phyloP scores from a whole-genome alignment of 2,888 invertebrate species.

The Diarsia mendica region DNA sequence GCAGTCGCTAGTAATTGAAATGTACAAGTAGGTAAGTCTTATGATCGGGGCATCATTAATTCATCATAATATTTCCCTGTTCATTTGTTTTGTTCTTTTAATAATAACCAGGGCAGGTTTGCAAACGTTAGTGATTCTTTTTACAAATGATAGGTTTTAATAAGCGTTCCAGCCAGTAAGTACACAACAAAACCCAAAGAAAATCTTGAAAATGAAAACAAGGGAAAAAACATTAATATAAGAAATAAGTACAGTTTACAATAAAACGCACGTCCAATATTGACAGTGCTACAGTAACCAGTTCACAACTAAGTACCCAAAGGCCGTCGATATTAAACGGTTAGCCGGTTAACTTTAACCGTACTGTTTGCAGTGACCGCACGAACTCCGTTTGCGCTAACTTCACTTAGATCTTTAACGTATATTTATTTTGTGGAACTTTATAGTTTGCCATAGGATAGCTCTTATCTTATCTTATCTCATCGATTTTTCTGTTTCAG shows the following conservation, averaged over 20 bases:
- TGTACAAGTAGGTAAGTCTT: too few relatives aligned
- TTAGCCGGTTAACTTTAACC: conserved; percentile 22
- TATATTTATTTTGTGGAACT: conserved; percentile 52
- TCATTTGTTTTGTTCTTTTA: too few relatives aligned
- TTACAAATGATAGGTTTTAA: too few relatives aligned
- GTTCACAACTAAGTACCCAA: conserved; percentile 4
- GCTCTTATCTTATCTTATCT: too few relatives aligned
- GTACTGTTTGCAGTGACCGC: conserved; percentile 48
- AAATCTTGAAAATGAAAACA: not conserved
- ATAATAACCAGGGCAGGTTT: too few relatives aligned
- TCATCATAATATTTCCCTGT: too few relatives aligned
- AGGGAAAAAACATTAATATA: not conserved
- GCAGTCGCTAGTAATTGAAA: too few relatives aligned
- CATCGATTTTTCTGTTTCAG: too few relatives aligned
- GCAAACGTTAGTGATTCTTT: too few relatives aligned
- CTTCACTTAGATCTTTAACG: conserved; percentile 38
- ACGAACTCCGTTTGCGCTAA: conserved; percentile 40
- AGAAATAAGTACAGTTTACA: not conserved
- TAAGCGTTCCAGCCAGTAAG: too few relatives aligned
- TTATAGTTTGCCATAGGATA: conserved; percentile 33
- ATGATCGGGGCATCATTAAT: too few relatives aligned
- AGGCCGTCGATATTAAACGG: conserved; percentile 38
- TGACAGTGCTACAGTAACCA: not conserved
- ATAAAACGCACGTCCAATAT: not conserved
- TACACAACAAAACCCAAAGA: not conserved